Conservation (phyloP, 2,797 vertebrate genomes). For the Petrocephalus sullivani region DNA sequence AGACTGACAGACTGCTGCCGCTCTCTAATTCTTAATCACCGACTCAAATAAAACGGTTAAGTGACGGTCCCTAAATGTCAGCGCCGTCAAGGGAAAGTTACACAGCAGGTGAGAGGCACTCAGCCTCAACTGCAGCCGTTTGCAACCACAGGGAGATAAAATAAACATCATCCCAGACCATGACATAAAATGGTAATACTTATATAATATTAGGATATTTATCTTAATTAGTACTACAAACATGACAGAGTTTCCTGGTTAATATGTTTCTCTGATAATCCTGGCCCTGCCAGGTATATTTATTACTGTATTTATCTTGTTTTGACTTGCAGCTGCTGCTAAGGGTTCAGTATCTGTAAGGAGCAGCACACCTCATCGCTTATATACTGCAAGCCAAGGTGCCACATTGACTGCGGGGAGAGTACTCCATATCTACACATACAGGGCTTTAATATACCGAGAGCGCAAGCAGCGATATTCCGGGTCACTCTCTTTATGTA, state of each 20-base stretch:
- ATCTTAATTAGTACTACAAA: not conserved
- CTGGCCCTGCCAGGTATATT: not conserved
- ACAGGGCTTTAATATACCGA: not conserved
- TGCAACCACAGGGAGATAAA: not conserved
- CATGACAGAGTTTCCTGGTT: not conserved
- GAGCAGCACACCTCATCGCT: not conserved
- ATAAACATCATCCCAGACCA: not conserved
- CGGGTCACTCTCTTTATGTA: not conserved
- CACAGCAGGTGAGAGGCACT: not conserved
- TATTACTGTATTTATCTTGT: not conserved
- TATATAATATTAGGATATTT: not conserved
- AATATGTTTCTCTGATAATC: conserved; percentile 1
- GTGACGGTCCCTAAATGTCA: not conserved
- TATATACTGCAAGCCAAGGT: not conserved
- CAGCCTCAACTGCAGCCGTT: not conserved
- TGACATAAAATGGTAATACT: not conserved
- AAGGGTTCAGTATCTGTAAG: not conserved
- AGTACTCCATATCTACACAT: not conserved
- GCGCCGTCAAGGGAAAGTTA: not conserved
- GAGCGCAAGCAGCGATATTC: not conserved
- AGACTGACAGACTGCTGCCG: not conserved
- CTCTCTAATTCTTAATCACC: not conserved
- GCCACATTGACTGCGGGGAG: not conserved
- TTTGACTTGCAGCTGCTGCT: not conserved
- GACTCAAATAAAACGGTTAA: not conserved